Percentiles rank a stretch among this genome's conserved stretches.
These are phyloP conservation scores for Paralichthys olivaceus DNA, from an alignment of 2,113 vertebrate genomes.

Conservation along the genomic window DNA sequence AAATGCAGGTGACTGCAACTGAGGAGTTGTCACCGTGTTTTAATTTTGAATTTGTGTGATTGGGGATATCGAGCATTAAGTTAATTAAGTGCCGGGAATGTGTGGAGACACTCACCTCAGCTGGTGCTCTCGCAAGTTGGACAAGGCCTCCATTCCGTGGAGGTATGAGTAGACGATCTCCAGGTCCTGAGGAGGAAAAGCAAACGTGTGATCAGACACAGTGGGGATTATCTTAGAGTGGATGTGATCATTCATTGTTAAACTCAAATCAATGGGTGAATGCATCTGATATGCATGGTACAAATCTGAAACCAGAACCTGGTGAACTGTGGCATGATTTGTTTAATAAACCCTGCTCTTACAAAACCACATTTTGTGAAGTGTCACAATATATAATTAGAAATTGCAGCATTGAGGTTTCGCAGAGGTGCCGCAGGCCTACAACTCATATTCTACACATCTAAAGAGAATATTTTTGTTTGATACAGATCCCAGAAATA, in stretches of 20 bases:
- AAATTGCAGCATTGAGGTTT: too few species aligned
- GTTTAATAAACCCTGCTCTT: too few species aligned
- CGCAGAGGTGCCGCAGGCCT: too few species aligned
- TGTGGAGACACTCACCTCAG: constrained; percentile 85
- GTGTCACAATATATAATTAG: too few species aligned
- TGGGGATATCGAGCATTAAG: constrained; percentile 5
- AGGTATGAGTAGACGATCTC: constrained; percentile 99
- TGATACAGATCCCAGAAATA: too few species aligned
- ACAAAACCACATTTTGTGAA: too few species aligned
- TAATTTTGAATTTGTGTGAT: neutral
- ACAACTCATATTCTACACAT: too few species aligned
- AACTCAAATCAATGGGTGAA: neutral
- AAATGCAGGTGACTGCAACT: too few species aligned
- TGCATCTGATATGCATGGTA: too few species aligned
- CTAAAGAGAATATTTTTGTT: too few species aligned
- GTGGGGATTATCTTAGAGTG: neutral
- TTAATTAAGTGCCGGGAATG: constrained; percentile 1
- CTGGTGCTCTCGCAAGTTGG: constrained; percentile 96
- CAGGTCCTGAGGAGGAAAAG: constrained; percentile 86
- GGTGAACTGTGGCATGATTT: too few species aligned
- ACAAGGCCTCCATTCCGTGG: constrained; percentile 98
- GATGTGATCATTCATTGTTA: neutral
- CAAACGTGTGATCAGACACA: neutral
- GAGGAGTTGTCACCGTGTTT: constrained; percentile 16
- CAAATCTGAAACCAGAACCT: too few species aligned